Base-by-base conservation (phyloP, 2,888 invertebrate species). In the Orgyia antiqua region DNA sequence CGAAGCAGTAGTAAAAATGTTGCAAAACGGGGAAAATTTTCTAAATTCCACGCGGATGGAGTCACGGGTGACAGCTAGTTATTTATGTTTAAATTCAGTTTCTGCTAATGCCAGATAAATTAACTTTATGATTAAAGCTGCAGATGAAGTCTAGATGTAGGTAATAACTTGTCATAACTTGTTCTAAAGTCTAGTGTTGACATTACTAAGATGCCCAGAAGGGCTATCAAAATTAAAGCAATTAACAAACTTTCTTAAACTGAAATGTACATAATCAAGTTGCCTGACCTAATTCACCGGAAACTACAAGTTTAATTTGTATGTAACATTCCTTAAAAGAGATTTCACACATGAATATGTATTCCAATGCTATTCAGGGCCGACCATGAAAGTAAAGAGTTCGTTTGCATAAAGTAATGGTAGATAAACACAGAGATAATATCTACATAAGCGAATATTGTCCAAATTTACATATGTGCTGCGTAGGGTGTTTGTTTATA, bases 381-480 rank as follows among this genome's bases (percentile, higher is more conserved):
- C 5, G 15, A 11, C 19, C 4, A 27, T 33, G 28, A 34, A 33
- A 40, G 33, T 40, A 33, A 36, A 34, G 21, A 29, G 7, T 23
- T 24, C 36, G 29, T 50, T 39, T 34, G 34, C 17, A 34, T 51
- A 19, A 37, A 33, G 26, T 29, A 24, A 38, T 31, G 12, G 30
- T 12, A 19, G 20, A 34, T 32, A 34, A 31, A 36, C 27, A 24
- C 4, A 19, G 5, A 26, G 18, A 36, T 30, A 27, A 51, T 33
- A 37, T 37, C 12, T 30, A 17, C 29, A 27, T 34, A 35, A 31
- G 33, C 32, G 36, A 36, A 33, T 33, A 26, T 21, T 26, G 27
- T 34, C 24, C 17, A 27, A 30, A 50, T 51, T 36, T 48, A 36
- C 29, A 39, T 44, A 42, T 11, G 10, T 29, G 27, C 19, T 18